Base-by-base conservation (phyloP, 2,797 vertebrate species). In the Decapterus maruadsi region DNA sequence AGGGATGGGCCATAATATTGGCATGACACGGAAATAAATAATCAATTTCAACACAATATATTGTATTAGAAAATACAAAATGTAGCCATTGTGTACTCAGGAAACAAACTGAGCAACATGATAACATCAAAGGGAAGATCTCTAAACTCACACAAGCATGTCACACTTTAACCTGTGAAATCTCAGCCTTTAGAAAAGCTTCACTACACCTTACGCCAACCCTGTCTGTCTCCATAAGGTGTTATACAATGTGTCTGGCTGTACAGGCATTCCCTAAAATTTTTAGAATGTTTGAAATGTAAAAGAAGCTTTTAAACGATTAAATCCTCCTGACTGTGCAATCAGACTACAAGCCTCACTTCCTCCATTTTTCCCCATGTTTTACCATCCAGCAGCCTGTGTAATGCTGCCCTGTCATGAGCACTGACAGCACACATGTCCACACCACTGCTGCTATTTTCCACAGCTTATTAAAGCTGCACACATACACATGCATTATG, bases 341-440 rank as follows among this genome's bases (percentile, higher is more conserved):
- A 22, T 9, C 56, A 26, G 20, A 56, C 34, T 66, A n/a, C 20
- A 73, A 38, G 59, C 42, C 17, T 62, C 54, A 66, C 40, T 65
- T 48, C 29, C 14, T 17, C 4, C 14, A 20, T 71, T 66, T 61
- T 34, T 50, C 48, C 20, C 48, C 19, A 2, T 40, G 22, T 38
- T 63, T 48, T 57, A 76, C 58, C 40, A 63, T 4, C 36, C 9
- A 66, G 8, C 61, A 46, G 65, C 6, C 34, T 55, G 62, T 63
- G 57, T 64, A 19, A 60, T 60, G 42, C 55, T 50, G n/a, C 36
- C 5, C 19, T n/a, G 50, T 19, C 9, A 68, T 38, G 40, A 26
- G 48, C 31, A 17, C 1, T 46, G 45, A 17, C 16, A 19, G 16
- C 45, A 17, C 4, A 42, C 16, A 55, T 2, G 13, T 14, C 48